Evolutionary conservation across 2,888 invertebrate species (phyloP).

Genomic region (Pachycephus smyrnensis): DNA sequence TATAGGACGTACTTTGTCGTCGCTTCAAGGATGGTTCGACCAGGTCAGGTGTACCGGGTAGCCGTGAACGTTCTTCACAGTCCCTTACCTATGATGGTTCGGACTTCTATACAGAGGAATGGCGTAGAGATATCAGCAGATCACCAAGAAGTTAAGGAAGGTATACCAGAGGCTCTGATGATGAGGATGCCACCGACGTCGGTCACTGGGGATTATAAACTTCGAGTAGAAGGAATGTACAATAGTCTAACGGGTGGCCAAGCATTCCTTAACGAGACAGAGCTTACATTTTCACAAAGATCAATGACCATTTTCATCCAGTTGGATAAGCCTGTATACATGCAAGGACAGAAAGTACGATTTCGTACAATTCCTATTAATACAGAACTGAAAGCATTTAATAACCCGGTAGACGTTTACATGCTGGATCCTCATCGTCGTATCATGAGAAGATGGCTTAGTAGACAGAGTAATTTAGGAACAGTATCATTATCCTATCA

Average conservation of each 20-base stretch:
- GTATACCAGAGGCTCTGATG: constrained; percentile 89
- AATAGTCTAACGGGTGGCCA: constrained; percentile 85
- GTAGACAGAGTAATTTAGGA: constrained; percentile 88
- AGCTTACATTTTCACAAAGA: constrained; percentile 85
- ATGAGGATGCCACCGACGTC: constrained; percentile 91
- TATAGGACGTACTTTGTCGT: constrained; percentile 91
- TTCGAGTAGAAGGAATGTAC: constrained; percentile 85
- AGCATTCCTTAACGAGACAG: constrained; percentile 90
- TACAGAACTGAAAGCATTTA: constrained; percentile 90
- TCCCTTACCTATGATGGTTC: constrained; percentile 83
- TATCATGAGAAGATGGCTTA: constrained; percentile 93
- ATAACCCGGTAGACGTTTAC: constrained; percentile 91
- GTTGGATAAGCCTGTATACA: constrained; percentile 94
- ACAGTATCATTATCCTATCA: constrained; percentile 93
- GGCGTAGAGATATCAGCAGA: constrained; percentile 91
- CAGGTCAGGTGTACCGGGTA: constrained; percentile 90
- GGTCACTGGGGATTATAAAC: constrained; percentile 84
- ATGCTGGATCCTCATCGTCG: constrained; percentile 90
- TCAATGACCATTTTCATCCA: constrained; percentile 97
- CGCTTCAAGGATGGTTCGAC: constrained; percentile 90
- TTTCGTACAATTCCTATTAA: constrained; percentile 94
- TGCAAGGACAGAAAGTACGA: constrained; percentile 88
- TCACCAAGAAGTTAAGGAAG: constrained; percentile 83
- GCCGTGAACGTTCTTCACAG: constrained; percentile 86
- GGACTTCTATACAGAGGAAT: constrained; percentile 90